A percentile compares a stretch with the other conserved stretches of the same genome.
Conservation (phyloP, 2,888 invertebrate species). For the Hypena proboscidalis region DNA sequence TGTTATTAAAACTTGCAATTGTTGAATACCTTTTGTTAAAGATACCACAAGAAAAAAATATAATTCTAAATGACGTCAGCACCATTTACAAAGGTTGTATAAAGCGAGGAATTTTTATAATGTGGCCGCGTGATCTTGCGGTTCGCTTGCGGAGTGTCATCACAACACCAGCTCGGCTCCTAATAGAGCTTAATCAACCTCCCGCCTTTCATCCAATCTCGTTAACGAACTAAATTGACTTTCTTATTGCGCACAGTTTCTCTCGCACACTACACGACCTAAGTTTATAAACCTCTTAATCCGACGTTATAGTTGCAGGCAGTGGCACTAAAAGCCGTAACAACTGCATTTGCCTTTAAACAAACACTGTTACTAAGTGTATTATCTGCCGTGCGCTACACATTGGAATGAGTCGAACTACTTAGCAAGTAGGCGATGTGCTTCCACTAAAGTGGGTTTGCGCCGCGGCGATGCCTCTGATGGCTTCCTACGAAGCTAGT, state of each 20-base stretch:
- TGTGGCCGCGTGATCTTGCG: slow-evolving; percentile 47
- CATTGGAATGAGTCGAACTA: slow-evolving; percentile 68
- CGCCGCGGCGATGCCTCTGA: slow-evolving; percentile 63
- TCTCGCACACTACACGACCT: slow-evolving; percentile 55
- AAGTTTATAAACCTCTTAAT: slow-evolving; percentile 69
- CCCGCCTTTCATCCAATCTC: slow-evolving; percentile 73
- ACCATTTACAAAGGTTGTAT: not conserved
- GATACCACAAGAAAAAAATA: too few relatives aligned
- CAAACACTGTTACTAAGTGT: slow-evolving; percentile 68
- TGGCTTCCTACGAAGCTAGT: slow-evolving; percentile 67
- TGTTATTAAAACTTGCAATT: not conserved
- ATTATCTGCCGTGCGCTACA: slow-evolving; percentile 63
- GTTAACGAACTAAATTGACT: slow-evolving; percentile 76
- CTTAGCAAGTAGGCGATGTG: slow-evolving; percentile 63
- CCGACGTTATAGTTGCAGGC: slow-evolving; percentile 58
- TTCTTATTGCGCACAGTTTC: slow-evolving; percentile 68
- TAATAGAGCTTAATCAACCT: slow-evolving; percentile 74
- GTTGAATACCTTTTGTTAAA: too few relatives aligned
- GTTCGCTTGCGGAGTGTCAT: slow-evolving; percentile 63
- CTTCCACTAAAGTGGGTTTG: slow-evolving; percentile 66
- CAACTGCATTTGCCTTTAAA: slow-evolving; percentile 71
- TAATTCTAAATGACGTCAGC: not conserved
- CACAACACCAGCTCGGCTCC: slow-evolving; percentile 54
- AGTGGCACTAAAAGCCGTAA: slow-evolving; percentile 63
- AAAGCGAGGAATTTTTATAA: slow-evolving; percentile 7